phyloP scores from a whole-genome alignment of 2,797 vertebrate species.

The Artibeus jamaicensis region DNA sequence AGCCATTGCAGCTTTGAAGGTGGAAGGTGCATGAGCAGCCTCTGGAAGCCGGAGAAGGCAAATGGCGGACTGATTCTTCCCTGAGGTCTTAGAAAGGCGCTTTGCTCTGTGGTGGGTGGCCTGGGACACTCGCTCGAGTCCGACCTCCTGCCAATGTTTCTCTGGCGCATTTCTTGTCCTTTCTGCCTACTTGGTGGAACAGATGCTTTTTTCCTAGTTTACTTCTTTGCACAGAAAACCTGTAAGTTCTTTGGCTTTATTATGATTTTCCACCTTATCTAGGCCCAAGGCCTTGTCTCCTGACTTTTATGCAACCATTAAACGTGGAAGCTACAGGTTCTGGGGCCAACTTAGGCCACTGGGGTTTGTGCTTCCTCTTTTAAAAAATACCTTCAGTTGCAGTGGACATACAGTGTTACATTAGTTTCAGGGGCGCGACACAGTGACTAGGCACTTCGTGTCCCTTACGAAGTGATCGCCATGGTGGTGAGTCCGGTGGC shows the following conservation, averaged over 20 bases:
- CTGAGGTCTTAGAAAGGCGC: no score
- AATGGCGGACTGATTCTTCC: background rate
- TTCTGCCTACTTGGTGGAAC: no score
- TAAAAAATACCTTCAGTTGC: background rate
- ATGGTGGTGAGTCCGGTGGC: background rate
- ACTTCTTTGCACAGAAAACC: background rate
- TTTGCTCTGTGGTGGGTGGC: no score
- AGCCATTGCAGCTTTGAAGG: background rate
- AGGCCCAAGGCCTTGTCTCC: background rate
- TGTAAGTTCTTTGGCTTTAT: background rate
- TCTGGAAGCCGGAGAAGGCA: background rate
- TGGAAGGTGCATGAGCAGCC: background rate
- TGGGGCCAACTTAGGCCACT: background rate
- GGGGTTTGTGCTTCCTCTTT: background rate
- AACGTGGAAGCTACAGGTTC: background rate
- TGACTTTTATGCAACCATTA: background rate
- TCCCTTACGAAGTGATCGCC: background rate
- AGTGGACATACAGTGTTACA: background rate
- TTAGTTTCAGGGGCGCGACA: background rate
- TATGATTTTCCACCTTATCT: background rate
- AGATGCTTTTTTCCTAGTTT: no score
- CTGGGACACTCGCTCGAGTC: background rate
- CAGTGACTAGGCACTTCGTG: background rate
- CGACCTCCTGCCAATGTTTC: background rate
- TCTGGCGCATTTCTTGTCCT: background rate